Evolutionary conservation across 2,888 invertebrate genomes (phyloP).

Genomic region (Clunio marinus): DNA sequence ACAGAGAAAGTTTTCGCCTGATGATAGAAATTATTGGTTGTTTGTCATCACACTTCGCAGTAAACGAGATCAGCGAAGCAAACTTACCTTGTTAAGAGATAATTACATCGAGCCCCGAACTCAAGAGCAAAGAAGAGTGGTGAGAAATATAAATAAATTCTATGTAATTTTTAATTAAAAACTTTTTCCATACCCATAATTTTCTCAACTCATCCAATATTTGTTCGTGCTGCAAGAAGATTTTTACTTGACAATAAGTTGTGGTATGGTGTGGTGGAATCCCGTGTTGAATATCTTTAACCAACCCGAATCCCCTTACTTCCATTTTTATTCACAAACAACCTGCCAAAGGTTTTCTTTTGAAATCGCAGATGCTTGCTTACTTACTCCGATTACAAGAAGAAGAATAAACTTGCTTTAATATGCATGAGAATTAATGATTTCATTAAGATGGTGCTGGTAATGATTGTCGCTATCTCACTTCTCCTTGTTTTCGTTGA

Average conservation of each 20-base stretch:
- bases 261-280: no score
- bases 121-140: not conserved
- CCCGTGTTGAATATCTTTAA: not conserved
- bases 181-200: not conserved
- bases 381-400: no score
- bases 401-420: no score
- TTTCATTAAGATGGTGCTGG: not conserved
- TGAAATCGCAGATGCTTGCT: not conserved
- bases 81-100: slow-evolving; percentile 14
- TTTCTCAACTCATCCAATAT: not conserved
- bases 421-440: no score
- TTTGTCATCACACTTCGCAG: slow-evolving; percentile 14
- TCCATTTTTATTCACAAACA: no score
- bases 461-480: not conserved
- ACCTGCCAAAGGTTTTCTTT: not conserved
- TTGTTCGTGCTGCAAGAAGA: not conserved
- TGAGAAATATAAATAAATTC: slow-evolving; percentile 3
- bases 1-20: not conserved
- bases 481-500: no score
- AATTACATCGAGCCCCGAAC: slow-evolving; percentile 8
- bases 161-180: slow-evolving; percentile 20
- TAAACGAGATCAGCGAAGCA: not conserved
- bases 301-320: not conserved
- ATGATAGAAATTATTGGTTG: slow-evolving; percentile 10
- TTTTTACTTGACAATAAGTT: not conserved